Percentiles rank a stretch among this genome's conserved stretches.
phyloP scores from a whole-genome alignment of 2,113 vertebrate species.

The Casuarius casuarius region DNA sequence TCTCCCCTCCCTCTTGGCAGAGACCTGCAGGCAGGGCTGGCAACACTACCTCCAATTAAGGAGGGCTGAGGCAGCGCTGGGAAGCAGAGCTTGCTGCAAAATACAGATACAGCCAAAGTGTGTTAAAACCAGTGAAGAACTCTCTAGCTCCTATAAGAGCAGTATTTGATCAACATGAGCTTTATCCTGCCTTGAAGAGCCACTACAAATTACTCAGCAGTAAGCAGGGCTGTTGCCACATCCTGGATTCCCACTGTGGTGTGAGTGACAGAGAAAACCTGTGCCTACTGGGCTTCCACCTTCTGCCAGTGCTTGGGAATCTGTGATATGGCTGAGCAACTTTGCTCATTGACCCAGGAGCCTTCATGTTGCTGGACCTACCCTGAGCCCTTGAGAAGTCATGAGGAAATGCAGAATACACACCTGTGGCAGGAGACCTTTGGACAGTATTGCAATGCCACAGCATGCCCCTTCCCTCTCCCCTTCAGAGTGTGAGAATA shows the following conservation, averaged over 20 bases:
- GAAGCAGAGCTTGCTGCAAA: slow-evolving; percentile 2
- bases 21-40: neutral
- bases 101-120: neutral
- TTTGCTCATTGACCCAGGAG: neutral
- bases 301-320: neutral
- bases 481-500: neutral
- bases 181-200: neutral
- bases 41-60: neutral
- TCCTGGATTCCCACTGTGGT: neutral
- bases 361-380: neutral
- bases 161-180: neutral
- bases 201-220: neutral
- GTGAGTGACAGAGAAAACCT: neutral
- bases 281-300: neutral
- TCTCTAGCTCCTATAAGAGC: neutral
- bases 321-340: neutral
- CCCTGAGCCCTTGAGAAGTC: neutral
- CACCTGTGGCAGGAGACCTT: neutral
- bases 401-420: neutral
- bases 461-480: neutral
- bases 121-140: neutral
- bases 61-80: neutral
- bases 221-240: neutral
- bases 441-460: neutral
- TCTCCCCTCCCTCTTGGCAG: neutral